Conservation (phyloP, 2,113 vertebrate genomes). For the Scomber scombrus region DNA sequence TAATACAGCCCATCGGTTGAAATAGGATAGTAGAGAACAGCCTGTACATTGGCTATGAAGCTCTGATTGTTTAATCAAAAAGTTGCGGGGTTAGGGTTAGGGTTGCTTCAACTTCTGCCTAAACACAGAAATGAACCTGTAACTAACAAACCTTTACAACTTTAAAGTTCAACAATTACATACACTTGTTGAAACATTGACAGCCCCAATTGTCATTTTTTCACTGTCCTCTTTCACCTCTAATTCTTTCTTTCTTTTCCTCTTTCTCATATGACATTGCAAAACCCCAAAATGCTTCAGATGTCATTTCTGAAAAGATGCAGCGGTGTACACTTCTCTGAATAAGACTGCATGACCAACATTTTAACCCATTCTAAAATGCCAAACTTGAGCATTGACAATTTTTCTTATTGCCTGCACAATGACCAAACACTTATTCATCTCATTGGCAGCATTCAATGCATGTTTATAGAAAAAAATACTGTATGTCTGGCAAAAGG, state of each 20-base stretch:
- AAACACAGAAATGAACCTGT: not conserved
- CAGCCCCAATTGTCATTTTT: not conserved
- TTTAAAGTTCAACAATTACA: not conserved
- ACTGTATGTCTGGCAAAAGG: no score
- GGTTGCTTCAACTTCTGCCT: constrained; percentile 21
- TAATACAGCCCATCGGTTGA: constrained; percentile 47
- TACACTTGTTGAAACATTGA: no score
- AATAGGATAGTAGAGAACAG: constrained; percentile 25
- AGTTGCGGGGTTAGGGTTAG: no score
- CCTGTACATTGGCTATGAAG: not conserved
- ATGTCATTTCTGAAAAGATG: constrained; percentile 33
- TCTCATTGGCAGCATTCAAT: not conserved
- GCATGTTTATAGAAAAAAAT: no score
- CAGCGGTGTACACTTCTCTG: constrained; percentile 49
- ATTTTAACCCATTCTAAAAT: not conserved
- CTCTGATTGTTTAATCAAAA: constrained; percentile 15
- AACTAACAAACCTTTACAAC: not conserved
- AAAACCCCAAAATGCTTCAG: constrained; percentile 19
- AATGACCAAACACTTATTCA: not conserved
- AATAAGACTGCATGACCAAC: not conserved
- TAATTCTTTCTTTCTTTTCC: not conserved
- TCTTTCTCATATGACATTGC: not conserved
- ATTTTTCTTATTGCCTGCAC: not conserved
- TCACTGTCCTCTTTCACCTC: not conserved
- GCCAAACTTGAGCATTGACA: not conserved